Conservation (phyloP, 2,888 invertebrate genomes). For the Neocrepidodera transversa region DNA sequence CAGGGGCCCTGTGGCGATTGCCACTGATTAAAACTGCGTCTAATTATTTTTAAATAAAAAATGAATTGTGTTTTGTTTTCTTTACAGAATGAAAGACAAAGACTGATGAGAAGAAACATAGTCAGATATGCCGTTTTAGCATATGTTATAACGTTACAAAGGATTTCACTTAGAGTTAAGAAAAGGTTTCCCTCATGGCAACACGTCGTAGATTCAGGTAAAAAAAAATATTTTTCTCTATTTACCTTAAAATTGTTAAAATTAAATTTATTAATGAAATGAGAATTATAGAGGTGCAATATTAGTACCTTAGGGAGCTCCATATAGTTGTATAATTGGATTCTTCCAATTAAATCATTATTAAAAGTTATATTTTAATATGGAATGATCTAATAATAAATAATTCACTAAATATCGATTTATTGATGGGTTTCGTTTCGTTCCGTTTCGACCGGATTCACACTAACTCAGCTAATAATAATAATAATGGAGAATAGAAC, state of each 20-base stretch:
- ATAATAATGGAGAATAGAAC: slow-evolving; percentile 29
- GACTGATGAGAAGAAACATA: slow-evolving; percentile 88
- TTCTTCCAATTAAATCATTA: too few species aligned
- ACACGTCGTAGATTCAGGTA: slow-evolving; percentile 89
- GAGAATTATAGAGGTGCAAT: too few species aligned
- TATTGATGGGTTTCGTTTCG: neutral
- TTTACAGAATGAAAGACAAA: slow-evolving; percentile 85
- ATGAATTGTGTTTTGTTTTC: too few species aligned
- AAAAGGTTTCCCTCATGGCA: slow-evolving; percentile 88
- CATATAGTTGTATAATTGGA: too few species aligned
- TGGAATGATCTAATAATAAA: too few species aligned
- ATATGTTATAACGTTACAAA: slow-evolving; percentile 86
- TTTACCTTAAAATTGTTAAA: too few species aligned
- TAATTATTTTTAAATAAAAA: too few species aligned
- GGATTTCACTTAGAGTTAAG: slow-evolving; percentile 87
- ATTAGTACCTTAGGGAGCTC: too few species aligned
- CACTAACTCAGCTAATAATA: slow-evolving; percentile 1
- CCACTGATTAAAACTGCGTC: too few species aligned
- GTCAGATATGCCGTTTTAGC: slow-evolving; percentile 88
- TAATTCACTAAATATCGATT: neutral
- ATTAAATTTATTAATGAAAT: too few species aligned
- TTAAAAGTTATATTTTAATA: too few species aligned
- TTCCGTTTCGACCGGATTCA: slow-evolving; percentile 9
- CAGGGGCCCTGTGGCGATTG: too few species aligned
- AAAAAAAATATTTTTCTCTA: neutral